phyloP scores from a whole-genome alignment of 2,797 vertebrate genomes.

The Mus caroli region DNA sequence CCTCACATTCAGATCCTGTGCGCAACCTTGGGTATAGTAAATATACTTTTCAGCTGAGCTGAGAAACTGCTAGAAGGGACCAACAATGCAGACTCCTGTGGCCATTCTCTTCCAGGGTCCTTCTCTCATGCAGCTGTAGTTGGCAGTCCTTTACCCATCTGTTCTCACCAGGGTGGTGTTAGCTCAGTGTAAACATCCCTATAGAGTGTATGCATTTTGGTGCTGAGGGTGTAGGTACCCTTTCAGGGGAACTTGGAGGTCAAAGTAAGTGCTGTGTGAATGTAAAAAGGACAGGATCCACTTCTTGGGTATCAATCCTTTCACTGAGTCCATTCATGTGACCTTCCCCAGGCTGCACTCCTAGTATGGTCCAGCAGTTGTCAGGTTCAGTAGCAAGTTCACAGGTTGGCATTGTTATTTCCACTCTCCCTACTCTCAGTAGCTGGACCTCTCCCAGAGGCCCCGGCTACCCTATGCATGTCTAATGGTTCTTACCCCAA shows the following conservation, averaged over 20 bases:
- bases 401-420: neutral
- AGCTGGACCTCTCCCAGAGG: neutral
- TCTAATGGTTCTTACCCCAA: neutral
- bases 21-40: neutral
- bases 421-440: rapidly evolving
- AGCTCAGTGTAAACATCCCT: neutral
- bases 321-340: neutral
- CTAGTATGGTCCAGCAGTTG: rapidly evolving
- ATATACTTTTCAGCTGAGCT: neutral
- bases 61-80: neutral
- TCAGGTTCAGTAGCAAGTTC: neutral
- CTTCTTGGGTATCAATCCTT: rapidly evolving
- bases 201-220: rapidly evolving
- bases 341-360: no score
- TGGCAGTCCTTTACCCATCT: rapidly evolving
- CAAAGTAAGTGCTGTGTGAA: rapidly evolving
- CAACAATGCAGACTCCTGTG: neutral
- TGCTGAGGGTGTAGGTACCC: rapidly evolving
- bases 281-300: rapidly evolving
- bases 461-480: no score
- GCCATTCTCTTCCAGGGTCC: neutral
- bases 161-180: neutral
- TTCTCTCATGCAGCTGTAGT: neutral
- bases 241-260: neutral
- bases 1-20: rapidly evolving